Conservation (phyloP, 1,140 invertebrate genomes). For the Rhagoletis zephyria region DNA sequence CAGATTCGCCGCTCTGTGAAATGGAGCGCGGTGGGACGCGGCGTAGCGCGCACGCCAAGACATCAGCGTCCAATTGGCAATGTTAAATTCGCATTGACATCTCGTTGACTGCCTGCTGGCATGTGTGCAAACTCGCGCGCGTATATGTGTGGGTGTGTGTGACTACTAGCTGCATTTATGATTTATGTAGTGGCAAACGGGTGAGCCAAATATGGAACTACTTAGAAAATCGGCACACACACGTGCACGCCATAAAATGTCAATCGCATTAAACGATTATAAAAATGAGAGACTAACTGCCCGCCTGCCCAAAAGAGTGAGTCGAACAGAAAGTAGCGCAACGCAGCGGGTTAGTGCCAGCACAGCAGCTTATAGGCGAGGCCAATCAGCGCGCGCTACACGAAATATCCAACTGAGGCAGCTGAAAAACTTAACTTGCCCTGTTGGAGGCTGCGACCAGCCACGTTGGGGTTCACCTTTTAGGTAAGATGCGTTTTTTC, state of each 20-base stretch:
- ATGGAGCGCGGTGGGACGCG: not conserved
- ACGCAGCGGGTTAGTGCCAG: not conserved
- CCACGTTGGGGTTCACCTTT: not conserved
- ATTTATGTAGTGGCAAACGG: slow-evolving; percentile 46
- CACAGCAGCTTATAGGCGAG: not conserved
- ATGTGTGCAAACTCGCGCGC: not conserved
- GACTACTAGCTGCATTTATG: not conserved
- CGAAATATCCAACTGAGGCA: not conserved
- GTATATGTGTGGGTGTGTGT: slow-evolving; percentile 8
- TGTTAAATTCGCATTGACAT: slow-evolving; percentile 48
- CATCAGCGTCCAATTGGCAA: slow-evolving; percentile 18
- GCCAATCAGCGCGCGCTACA: not conserved
- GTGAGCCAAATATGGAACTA: slow-evolving; percentile 42
- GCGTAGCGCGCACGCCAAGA: no score
- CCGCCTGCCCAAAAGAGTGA: slow-evolving; percentile 3
- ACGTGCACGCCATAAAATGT: not conserved
- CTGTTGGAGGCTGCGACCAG: not conserved
- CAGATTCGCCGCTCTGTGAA: no score
- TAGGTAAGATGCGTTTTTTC: not conserved
- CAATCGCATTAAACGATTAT: slow-evolving; percentile 8
- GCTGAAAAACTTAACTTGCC: not conserved
- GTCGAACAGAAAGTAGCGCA: not conserved
- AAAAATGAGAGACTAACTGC: slow-evolving; percentile 1
- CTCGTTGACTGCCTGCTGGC: slow-evolving; percentile 43
- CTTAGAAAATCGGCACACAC: slow-evolving; percentile 25